phyloP scores from a whole-genome alignment of 2,113 vertebrate species.

The Aphyosemion australe region DNA sequence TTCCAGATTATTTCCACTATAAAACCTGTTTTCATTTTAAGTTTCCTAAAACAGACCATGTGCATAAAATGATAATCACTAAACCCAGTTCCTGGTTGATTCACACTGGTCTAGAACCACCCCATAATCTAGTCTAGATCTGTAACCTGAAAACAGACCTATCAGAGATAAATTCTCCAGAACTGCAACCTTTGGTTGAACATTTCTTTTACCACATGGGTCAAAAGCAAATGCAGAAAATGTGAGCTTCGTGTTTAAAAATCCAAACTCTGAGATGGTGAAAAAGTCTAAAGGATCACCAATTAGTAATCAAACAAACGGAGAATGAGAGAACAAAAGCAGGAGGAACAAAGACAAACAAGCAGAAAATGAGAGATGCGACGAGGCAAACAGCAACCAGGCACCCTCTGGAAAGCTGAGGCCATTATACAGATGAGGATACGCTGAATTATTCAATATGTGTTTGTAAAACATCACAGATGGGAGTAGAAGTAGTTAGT shows the following conservation, averaged over 20 bases:
- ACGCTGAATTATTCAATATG: conserved; percentile 65
- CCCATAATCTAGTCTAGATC: no score
- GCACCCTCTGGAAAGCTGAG: conserved; percentile 41
- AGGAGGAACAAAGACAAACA: conserved; percentile 15
- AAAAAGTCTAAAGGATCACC: conserved; percentile 1
- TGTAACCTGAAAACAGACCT: neutral
- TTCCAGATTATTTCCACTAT: no score
- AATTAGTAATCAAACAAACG: conserved; percentile 16
- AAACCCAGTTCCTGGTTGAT: no score
- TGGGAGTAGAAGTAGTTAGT: conserved; percentile 48
- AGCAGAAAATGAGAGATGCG: conserved; percentile 21
- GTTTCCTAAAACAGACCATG: no score
- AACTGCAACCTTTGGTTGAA: neutral
- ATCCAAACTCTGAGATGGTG: neutral
- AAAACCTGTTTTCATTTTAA: no score
- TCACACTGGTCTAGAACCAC: no score
- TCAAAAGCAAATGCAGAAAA: neutral
- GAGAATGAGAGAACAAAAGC: conserved; percentile 1
- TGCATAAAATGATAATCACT: no score
- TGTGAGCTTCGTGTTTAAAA: neutral
- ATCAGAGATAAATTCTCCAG: neutral
- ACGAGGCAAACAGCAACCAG: conserved; percentile 40
- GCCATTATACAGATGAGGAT: conserved; percentile 62
- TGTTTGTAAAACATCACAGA: conserved; percentile 71
- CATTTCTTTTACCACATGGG: neutral